Evolutionary conservation across 92 coral and sea anemone genomes (phyloP).

Genomic region (Phenganax marumi): DNA sequence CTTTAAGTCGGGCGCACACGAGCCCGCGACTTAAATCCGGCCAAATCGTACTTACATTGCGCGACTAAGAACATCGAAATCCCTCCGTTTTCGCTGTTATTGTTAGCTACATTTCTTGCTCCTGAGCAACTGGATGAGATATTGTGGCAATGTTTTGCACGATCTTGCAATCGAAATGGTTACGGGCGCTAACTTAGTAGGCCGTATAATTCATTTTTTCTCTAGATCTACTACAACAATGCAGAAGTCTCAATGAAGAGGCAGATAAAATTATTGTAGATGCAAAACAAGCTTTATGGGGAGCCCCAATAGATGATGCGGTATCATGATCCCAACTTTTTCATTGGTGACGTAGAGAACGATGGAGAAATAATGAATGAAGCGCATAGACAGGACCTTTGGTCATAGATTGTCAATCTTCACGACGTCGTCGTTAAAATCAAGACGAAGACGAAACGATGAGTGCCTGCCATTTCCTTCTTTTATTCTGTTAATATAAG

Average conservation of each 20-base stretch:
- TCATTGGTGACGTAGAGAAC: background rate
- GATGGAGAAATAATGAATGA: too few relatives aligned
- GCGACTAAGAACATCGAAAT: too few relatives aligned
- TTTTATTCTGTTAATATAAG: too few relatives aligned
- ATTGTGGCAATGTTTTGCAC: background rate
- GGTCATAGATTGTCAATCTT: too few relatives aligned
- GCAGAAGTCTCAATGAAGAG: conserved; percentile 73
- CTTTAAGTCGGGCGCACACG: too few relatives aligned
- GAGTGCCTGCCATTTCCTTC: too few relatives aligned
- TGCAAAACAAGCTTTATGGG: conserved; percentile 82
- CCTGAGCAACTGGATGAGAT: background rate
- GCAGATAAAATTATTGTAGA: conserved; percentile 72
- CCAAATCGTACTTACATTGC: too few relatives aligned
- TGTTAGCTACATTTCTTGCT: background rate
- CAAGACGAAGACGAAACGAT: too few relatives aligned
- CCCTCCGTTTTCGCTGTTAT: too few relatives aligned
- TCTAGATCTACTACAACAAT: conserved; percentile 72
- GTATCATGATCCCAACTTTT: background rate
- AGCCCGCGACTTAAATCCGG: too few relatives aligned
- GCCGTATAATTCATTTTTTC: background rate
- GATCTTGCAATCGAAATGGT: background rate
- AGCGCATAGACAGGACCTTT: too few relatives aligned
- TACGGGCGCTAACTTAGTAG: background rate
- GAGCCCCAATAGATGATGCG: background rate
- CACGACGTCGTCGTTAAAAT: too few relatives aligned